A percentile compares a stretch with the other conserved stretches of the same genome.
phyloP scores from a whole-genome alignment of 2,797 vertebrate species.

The Strix occidentalis region DNA sequence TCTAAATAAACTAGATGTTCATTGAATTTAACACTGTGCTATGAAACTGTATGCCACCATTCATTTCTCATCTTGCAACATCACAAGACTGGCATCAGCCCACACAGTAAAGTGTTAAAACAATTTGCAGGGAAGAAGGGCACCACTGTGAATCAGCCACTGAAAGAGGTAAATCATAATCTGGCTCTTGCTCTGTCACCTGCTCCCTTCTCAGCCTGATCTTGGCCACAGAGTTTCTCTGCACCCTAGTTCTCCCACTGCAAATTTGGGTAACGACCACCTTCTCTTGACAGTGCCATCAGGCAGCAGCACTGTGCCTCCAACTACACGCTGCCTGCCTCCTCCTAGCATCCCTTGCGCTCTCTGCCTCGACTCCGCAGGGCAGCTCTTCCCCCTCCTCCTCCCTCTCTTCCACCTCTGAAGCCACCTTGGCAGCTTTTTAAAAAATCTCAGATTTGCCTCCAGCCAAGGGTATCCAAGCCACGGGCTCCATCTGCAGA shows the following conservation, averaged over 20 bases:
- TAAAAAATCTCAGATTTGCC: background rate
- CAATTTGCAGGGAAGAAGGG: background rate
- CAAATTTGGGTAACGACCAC: background rate
- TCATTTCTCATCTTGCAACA: background rate
- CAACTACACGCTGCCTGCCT: background rate
- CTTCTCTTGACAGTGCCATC: background rate
- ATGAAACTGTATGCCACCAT: background rate
- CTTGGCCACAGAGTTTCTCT: background rate
- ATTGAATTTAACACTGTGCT: background rate
- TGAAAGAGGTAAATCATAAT: background rate
- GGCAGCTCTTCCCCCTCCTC: background rate
- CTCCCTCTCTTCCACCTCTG: background rate
- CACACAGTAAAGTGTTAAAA: background rate
- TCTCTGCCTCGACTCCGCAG: background rate
- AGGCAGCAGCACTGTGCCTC: background rate
- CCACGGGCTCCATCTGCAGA: background rate
- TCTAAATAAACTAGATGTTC: background rate
- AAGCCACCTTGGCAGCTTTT: background rate
- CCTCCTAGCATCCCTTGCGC: background rate
- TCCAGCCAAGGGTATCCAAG: background rate
- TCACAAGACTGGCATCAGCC: background rate
- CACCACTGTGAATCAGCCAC: background rate
- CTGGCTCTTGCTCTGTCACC: background rate
- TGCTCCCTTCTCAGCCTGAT: background rate
- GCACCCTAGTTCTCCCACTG: background rate